A percentile compares a stretch with the other conserved stretches of the same genome.
Conservation (phyloP, 2,797 vertebrate genomes). For the Erpetoichthys calabaricus region DNA sequence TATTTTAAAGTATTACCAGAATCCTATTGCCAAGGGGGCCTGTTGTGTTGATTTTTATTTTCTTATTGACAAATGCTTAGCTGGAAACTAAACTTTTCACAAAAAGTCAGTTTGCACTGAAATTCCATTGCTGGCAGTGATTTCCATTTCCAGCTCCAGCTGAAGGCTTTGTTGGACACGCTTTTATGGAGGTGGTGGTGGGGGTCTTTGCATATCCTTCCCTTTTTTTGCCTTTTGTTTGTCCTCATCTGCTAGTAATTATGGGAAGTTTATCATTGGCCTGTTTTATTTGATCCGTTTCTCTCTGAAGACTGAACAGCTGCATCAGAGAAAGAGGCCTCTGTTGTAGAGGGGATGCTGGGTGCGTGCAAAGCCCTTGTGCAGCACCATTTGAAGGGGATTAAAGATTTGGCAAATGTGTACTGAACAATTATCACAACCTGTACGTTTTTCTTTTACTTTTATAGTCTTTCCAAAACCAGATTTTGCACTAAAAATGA, state of each 20-base stretch:
- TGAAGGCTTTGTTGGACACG: slow-evolving; percentile 14
- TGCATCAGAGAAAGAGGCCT: slow-evolving; percentile 18
- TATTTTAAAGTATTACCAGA: too few species aligned
- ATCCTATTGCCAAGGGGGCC: too few species aligned
- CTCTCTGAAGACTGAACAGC: slow-evolving; percentile 24
- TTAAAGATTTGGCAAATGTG: slow-evolving; percentile 18
- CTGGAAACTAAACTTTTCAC: too few species aligned
- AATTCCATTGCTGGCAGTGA: slow-evolving; percentile 20
- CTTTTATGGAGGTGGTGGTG: slow-evolving; percentile 4
- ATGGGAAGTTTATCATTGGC: slow-evolving; percentile 38
- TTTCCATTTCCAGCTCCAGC: slow-evolving; percentile 20
- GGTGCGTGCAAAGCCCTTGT: slow-evolving; percentile 42
- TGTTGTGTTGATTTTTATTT: too few species aligned
- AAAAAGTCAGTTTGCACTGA: not conserved
- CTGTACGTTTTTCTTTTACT: slow-evolving; percentile 25
- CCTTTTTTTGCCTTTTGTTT: slow-evolving; percentile 12
- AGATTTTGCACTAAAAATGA: slow-evolving; percentile 26
- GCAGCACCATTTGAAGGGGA: slow-evolving; percentile 24
- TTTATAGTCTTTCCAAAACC: slow-evolving; percentile 21
- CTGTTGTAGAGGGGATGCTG: slow-evolving; percentile 10
- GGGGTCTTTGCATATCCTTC: slow-evolving; percentile 10
- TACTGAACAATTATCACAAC: slow-evolving; percentile 43
- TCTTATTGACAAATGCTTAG: too few species aligned
- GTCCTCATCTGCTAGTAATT: slow-evolving; percentile 44
- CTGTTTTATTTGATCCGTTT: slow-evolving; percentile 41